These are phyloP conservation scores for Melierax canorus DNA, from an alignment of 2,113 vertebrate species.

Conservation along the genomic window DNA sequence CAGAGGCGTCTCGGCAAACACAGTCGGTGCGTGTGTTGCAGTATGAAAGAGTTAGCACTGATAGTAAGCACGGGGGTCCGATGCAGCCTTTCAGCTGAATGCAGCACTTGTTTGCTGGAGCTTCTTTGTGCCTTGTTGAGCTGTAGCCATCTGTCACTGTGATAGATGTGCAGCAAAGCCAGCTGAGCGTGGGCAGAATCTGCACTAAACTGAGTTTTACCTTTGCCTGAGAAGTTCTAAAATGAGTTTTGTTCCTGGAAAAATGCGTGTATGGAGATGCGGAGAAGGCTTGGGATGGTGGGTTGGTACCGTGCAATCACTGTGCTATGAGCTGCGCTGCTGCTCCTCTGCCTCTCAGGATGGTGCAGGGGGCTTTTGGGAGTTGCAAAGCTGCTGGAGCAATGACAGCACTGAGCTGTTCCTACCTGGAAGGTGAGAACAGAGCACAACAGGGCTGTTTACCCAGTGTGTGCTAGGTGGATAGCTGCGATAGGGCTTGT, in stretches of 20 bases:
- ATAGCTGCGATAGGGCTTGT: not conserved
- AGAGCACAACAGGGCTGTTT: not conserved
- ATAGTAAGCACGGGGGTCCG: not conserved
- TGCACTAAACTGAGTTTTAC: not conserved
- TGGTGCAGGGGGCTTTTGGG: not conserved
- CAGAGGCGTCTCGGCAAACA: not conserved
- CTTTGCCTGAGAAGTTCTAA: not conserved
- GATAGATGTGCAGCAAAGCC: not conserved
- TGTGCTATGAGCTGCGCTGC: not conserved
- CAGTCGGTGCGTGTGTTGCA: not conserved
- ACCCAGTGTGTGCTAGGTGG: accelerated
- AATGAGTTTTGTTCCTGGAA: not conserved
- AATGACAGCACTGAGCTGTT: not conserved
- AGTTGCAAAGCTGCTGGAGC: not conserved
- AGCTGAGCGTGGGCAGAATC: accelerated
- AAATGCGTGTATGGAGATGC: not conserved
- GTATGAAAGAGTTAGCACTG: not conserved
- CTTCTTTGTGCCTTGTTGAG: constrained; percentile 32
- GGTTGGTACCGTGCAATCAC: not conserved
- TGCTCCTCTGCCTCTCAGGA: not conserved
- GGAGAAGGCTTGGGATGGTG: not conserved
- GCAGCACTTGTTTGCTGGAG: not conserved
- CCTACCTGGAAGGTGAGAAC: not conserved
- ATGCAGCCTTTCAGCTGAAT: not conserved
- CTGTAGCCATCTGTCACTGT: not conserved